Conservation (phyloP, 2,797 vertebrate genomes). For the Chelidonichthys spinosus region DNA sequence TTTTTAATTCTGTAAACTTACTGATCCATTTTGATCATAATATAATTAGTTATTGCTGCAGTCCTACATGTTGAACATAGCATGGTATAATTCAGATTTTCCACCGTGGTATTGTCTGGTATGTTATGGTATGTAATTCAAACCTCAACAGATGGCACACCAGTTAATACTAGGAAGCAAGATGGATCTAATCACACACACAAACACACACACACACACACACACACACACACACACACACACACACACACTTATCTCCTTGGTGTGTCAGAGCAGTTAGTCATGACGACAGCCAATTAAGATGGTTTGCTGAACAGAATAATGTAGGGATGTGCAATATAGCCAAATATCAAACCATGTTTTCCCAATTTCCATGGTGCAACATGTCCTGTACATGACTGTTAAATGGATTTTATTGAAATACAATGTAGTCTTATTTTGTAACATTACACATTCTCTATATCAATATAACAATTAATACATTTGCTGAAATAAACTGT, state of each 20-base stretch:
- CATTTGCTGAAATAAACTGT: not conserved
- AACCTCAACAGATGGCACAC: conserved; percentile 73
- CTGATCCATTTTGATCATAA: not conserved
- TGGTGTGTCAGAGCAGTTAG: conserved; percentile 14
- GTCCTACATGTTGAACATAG: not conserved
- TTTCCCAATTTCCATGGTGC: not conserved
- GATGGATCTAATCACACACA: conserved; percentile 31
- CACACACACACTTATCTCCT: conserved; percentile 25
- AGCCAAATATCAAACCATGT: not conserved
- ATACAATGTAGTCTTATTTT: not conserved
- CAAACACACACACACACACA: conserved; percentile 13
- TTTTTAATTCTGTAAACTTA: not conserved
- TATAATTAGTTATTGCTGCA: not conserved
- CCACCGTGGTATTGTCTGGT: conserved; percentile 23
- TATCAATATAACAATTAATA: not conserved
- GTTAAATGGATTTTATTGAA: not conserved
- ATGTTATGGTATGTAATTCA: conserved; percentile 47
- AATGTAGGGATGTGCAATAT: not conserved
- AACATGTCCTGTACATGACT: not conserved
- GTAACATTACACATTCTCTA: not conserved
- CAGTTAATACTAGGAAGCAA: conserved; percentile 56
- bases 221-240: not conserved
- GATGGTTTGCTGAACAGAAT: not conserved
- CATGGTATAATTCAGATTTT: not conserved
- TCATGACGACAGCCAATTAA: conserved; percentile 11